phyloP scores from a whole-genome alignment of 35 echinoderm and acorn worm genomes.

The Antedon bifida region DNA sequence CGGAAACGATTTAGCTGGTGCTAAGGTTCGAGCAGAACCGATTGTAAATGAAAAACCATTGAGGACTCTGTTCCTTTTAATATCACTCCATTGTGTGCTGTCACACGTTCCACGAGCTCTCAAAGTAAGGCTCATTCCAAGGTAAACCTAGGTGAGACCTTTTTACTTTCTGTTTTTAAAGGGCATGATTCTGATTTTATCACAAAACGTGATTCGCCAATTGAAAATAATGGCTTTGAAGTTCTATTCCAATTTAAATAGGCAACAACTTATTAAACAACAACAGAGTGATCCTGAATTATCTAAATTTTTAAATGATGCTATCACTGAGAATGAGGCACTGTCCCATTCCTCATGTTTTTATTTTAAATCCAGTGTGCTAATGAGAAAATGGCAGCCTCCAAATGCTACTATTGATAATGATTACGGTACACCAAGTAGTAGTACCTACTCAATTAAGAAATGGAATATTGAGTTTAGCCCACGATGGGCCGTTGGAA shows the following conservation, averaged over 20 bases:
- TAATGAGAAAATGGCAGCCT: constrained; percentile 55
- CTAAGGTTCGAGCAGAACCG: constrained; percentile 11
- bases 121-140: not conserved
- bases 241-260: not conserved
- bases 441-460: constrained; percentile 13
- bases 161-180: not conserved
- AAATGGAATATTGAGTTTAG: constrained; percentile 16
- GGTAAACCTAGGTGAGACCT: not conserved
- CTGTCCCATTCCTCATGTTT: constrained; percentile 4
- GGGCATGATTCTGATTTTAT: not conserved
- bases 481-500: constrained; percentile 14
- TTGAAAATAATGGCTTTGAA: not conserved
- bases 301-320: not conserved
- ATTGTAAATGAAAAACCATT: not conserved
- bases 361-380: constrained; percentile 16
- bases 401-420: constrained; percentile 6
- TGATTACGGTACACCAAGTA: constrained; percentile 25
- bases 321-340: constrained; percentile 2
- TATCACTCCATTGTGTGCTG: constrained; percentile 2
- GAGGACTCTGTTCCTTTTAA: not conserved
- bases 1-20: constrained; percentile 32
- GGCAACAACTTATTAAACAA: not conserved
- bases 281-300: constrained; percentile 22
- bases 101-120: constrained; percentile 13
- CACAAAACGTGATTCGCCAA: not conserved